Evolutionary conservation across 2,113 vertebrate genomes (phyloP), one percentile per base, ranked within the genome.

Genomic region (Engraulis encrasicolus): DNA sequence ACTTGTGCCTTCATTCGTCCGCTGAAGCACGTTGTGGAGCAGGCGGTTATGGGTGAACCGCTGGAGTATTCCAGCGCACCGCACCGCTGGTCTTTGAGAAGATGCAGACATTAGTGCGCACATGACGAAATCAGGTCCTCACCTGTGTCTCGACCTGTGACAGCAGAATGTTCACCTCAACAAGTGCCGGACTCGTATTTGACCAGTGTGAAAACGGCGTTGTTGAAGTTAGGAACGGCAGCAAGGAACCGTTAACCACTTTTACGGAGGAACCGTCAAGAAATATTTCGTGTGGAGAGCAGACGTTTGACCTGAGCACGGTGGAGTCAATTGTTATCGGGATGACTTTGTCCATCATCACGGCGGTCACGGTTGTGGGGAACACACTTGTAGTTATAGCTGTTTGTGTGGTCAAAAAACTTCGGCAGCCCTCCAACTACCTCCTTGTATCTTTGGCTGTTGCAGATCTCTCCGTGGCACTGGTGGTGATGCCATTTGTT

Each of bases 401-500:
- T 5, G 81, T 87, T 20, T 87, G 83, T 49, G 52, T 85, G 2
- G 86, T 87, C 2, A 87, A 85, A 84, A 87, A 87, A 45, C 83
- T 87, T 45, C 36, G 86, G 17, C 80, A 87, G 45, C 86, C 86
- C 5, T 87, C 86, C 20, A 85, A 85, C 83, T 82, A 87, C 49
- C 54, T 87, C 9, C 83, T 87, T 77, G 86, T 87, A 74, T 87
- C 86, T 2, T 31, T 87, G 50, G 86, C 86, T 23, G 83, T 71
- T 27, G 86, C 83, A 27, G 86, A 87, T 61, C 86, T 87, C 3
- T 87, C 86, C 17, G 86, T 87, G 17, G 86, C 86, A 40, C 40
- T 85, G 9, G 86, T 78, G 1, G 86, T 87, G 36, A 87, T 85
- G 86, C 86, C 86, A 6, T 84, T 87, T 71, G 83, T 82, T 7